Conservation (phyloP, 2,888 invertebrate genomes). For the Sinelater perroti region DNA sequence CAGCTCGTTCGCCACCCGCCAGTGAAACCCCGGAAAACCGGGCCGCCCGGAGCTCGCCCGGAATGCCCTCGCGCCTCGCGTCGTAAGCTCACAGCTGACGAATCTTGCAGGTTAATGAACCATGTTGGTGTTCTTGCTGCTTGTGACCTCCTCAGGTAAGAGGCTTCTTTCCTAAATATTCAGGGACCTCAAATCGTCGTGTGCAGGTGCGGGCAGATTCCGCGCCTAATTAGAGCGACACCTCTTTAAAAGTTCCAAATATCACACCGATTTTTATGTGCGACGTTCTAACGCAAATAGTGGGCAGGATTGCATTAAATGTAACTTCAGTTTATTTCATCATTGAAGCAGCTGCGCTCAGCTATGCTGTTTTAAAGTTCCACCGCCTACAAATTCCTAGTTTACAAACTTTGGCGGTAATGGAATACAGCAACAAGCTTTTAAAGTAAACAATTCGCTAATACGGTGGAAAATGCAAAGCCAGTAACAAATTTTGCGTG, state of each 20-base stretch:
- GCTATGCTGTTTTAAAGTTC: neutral
- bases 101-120: constrained; percentile 39
- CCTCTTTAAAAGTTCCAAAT: no score
- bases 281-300: no score
- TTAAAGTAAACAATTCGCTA: constrained; percentile 11
- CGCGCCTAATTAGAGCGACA: no score
- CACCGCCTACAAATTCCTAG: constrained; percentile 8
- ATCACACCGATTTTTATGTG: no score
- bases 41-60: constrained; percentile 11
- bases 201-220: no score
- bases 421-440: constrained; percentile 24
- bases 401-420: constrained; percentile 20
- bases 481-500: neutral
- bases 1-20: constrained; percentile 19
- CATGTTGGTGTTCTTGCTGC: constrained; percentile 42
- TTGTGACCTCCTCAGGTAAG: constrained; percentile 27
- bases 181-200: no score
- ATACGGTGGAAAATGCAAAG: neutral
- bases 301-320: no score
- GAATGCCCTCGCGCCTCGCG: constrained; percentile 26
- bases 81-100: constrained; percentile 30
- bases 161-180: no score
- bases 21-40: constrained; percentile 17
- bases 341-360: no score
- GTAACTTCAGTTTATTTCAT: no score